A percentile compares a stretch with the other conserved stretches of the same genome.
Evolutionary conservation across 2,113 vertebrate genomes (phyloP).

Genomic region (Sorex fumeus): DNA sequence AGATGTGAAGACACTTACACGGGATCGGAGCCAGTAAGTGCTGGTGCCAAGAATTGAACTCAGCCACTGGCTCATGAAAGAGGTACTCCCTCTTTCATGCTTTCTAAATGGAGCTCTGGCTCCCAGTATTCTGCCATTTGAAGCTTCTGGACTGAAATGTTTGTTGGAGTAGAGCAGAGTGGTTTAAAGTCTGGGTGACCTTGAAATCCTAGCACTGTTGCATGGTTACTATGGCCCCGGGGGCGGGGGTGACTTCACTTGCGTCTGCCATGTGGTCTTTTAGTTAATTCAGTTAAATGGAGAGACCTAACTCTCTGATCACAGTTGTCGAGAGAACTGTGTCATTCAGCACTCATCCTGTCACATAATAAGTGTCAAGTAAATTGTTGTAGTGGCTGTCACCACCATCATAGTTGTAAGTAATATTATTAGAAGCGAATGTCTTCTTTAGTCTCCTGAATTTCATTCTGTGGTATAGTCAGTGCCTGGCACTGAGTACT

Average conservation of each 20-base stretch:
- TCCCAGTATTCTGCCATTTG: background rate
- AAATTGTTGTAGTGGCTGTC: background rate
- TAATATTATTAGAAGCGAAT: background rate
- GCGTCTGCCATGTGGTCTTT: background rate
- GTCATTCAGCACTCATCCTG: background rate
- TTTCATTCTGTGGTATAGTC: slow-evolving; percentile 26
- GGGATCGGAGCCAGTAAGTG: too few species aligned
- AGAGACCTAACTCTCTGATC: background rate
- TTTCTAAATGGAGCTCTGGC: too few species aligned
- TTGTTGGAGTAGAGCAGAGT: slow-evolving; percentile 8
- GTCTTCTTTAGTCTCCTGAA: background rate
- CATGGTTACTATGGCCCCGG: background rate
- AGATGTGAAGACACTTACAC: slow-evolving; percentile 17
- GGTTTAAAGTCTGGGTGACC: background rate
- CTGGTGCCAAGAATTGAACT: slow-evolving; percentile 4
- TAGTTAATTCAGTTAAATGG: background rate
- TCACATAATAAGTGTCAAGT: slow-evolving; percentile 12
- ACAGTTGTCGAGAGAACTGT: background rate
- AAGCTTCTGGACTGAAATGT: background rate
- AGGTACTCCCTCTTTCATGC: background rate
- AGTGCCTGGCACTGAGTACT: background rate
- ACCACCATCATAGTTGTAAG: background rate
- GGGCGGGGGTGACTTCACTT: background rate
- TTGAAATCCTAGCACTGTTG: background rate
- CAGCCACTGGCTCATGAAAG: background rate